Conservation (phyloP, 2,888 invertebrate species). For the Iphiclides podalirius region DNA sequence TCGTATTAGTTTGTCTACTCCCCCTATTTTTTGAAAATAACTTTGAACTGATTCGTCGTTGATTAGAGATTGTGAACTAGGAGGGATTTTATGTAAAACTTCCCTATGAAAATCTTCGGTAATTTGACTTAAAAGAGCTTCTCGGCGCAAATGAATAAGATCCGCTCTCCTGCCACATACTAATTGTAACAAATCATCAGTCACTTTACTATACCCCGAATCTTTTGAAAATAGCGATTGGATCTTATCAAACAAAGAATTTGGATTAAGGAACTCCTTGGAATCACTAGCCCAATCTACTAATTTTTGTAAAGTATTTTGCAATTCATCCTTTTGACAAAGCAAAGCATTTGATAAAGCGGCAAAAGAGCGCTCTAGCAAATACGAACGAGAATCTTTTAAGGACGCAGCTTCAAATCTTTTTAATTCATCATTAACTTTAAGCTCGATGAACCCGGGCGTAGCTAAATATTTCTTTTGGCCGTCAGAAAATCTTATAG, state of each 20-base stretch:
- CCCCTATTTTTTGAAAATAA: too few species aligned
- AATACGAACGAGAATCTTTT: conserved; percentile 13
- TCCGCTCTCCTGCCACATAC: conserved; percentile 17
- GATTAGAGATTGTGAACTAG: too few species aligned
- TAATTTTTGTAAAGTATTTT: conserved; percentile 8
- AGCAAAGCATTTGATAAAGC: conserved; percentile 13
- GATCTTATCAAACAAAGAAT: conserved; percentile 15
- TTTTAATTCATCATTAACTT: conserved; percentile 11
- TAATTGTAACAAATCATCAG: conserved; percentile 22
- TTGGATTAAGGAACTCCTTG: conserved; percentile 5
- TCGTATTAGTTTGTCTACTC: too few species aligned
- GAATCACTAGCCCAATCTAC: conserved; percentile 13
- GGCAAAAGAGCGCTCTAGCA: conserved; percentile 14
- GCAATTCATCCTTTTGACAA: conserved; percentile 13
- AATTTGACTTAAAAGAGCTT: too few species aligned
- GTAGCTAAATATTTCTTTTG: conserved; percentile 24
- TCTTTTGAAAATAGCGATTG: conserved; percentile 17
- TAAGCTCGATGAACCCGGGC: conserved; percentile 16
- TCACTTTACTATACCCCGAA: conserved; percentile 13
- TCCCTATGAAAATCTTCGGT: too few species aligned
- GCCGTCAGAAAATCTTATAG: conserved; percentile 15
- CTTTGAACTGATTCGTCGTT: too few species aligned
- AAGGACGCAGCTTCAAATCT: too few species aligned
- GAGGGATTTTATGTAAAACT: too few species aligned
- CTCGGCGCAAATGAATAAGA: too few species aligned